Evolutionary conservation across 2,113 vertebrate genomes (phyloP).

Genomic region (Chloropsis cyanopogon): DNA sequence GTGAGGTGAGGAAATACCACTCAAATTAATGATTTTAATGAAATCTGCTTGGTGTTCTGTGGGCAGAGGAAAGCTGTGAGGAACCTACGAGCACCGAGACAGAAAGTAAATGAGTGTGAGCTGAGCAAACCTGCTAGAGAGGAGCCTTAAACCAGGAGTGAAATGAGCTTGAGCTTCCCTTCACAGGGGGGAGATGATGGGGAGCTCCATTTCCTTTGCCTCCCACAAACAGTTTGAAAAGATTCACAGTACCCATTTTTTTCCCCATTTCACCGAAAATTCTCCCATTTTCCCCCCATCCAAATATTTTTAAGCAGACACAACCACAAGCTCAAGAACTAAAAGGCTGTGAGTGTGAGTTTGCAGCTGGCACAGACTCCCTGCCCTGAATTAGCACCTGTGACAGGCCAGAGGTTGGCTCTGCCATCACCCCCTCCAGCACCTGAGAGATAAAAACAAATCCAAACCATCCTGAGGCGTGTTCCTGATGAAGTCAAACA

Average conservation of each 20-base stretch:
- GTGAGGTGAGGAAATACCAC: neutral
- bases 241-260: neutral
- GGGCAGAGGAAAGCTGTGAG: neutral
- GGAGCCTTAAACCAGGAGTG: neutral
- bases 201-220: neutral
- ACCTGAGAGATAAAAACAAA: neutral
- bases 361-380: neutral
- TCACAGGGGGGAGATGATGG: too few species aligned
- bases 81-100: neutral
- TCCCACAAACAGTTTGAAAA: neutral
- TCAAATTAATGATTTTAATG: neutral
- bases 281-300: neutral
- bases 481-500: neutral
- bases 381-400: neutral
- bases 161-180: neutral
- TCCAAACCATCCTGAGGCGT: neutral
- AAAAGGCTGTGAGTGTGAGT: rapidly evolving
- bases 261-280: neutral
- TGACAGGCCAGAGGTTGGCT: neutral
- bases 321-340: neutral
- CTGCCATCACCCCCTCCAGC: neutral
- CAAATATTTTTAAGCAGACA: neutral
- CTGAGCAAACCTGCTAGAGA: neutral
- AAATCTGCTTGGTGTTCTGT: neutral
- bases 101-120: neutral